Evolutionary conservation across 1,140 invertebrate species (phyloP).

Genomic region (Bombus superbus): DNA sequence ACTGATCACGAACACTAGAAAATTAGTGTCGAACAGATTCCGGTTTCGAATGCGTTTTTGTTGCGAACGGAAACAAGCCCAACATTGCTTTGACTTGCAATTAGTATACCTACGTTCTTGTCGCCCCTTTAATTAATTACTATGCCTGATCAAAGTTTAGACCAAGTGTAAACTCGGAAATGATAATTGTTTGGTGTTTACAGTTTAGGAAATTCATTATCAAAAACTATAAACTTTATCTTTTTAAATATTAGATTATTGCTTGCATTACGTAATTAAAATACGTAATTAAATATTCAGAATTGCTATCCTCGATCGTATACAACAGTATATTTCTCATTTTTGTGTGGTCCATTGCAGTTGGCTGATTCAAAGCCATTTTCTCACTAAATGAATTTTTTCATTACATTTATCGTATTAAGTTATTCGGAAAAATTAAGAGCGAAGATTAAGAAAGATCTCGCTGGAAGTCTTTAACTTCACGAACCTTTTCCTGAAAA

Average conservation of each 20-base stretch:
- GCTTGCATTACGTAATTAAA: too few relatives aligned
- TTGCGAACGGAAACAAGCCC: neutral
- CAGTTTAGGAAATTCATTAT: too few relatives aligned
- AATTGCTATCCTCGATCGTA: neutral
- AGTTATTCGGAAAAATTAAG: too few relatives aligned
- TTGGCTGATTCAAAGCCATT: too few relatives aligned
- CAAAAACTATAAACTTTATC: too few relatives aligned
- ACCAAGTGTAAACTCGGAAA: neutral
- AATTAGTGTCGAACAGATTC: conserved; percentile 36
- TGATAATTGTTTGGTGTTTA: neutral
- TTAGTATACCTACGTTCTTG: neutral
- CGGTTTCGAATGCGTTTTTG: conserved; percentile 15
- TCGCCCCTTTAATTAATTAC: conserved; percentile 10
- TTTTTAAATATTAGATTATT: too few relatives aligned
- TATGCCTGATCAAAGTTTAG: neutral
- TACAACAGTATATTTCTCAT: neutral
- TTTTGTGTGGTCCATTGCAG: neutral
- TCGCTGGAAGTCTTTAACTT: too few relatives aligned
- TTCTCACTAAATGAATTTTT: neutral
- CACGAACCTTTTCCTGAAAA: too few relatives aligned
- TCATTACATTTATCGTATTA: neutral
- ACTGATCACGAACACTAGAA: conserved; percentile 20
- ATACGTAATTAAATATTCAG: too few relatives aligned
- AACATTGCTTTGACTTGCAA: neutral
- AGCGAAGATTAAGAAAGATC: neutral